Evolutionary conservation across 2,113 vertebrate genomes (phyloP).

Genomic region (Tiliqua scincoides): DNA sequence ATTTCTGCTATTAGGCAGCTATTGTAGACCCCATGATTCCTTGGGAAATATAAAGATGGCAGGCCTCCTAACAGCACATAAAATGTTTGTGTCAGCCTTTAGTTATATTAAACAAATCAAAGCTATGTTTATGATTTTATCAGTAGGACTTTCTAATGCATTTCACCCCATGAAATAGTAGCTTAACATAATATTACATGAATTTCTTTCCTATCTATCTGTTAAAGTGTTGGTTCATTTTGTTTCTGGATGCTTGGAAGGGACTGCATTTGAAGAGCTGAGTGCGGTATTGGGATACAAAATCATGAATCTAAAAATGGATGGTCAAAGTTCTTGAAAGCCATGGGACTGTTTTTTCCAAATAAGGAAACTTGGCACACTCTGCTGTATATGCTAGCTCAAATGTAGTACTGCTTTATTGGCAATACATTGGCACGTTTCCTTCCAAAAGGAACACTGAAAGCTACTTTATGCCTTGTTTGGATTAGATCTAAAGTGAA

Average conservation of each 20-base stretch:
- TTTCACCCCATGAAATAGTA: neutral
- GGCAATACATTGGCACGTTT: slow-evolving; percentile 78
- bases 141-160: neutral
- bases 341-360: slow-evolving; percentile 75
- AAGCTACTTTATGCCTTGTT: slow-evolving; percentile 55
- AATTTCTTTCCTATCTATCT: slow-evolving; percentile 24
- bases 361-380: slow-evolving; percentile 83
- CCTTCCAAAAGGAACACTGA: slow-evolving; percentile 66
- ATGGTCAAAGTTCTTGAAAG: slow-evolving; percentile 79
- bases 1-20: neutral
- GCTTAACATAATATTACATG: neutral
- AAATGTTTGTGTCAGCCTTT: slow-evolving; percentile 22
- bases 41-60: neutral
- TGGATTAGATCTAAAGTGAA: slow-evolving; percentile 10
- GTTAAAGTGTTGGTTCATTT: slow-evolving; percentile 25
- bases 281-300: slow-evolving; percentile 54
- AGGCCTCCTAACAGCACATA: neutral
- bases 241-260: neutral
- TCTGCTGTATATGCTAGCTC: slow-evolving; percentile 75
- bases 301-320: slow-evolving; percentile 77
- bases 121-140: neutral
- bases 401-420: slow-evolving; percentile 78
- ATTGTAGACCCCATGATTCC: neutral
- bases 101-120: neutral
- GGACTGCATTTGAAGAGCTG: slow-evolving; percentile 28